Evolutionary conservation across 2,888 invertebrate genomes (phyloP), one percentile per base, ranked within the genome.

Genomic region (Amblyjoppa proteus): DNA sequence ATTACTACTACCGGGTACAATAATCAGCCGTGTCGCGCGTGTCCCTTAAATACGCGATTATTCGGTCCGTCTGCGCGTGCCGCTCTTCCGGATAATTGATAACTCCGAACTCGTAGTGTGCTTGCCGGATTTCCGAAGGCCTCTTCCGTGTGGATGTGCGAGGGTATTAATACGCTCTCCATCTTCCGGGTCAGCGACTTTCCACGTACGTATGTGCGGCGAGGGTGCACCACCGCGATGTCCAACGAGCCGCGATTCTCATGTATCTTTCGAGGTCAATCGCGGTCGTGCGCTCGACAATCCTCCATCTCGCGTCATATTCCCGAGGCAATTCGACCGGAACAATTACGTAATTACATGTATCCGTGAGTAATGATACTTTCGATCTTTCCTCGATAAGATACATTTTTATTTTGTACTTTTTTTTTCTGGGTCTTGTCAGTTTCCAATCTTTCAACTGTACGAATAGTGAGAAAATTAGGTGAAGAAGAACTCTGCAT

Each of bases 151-250:
- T 31, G 64, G 16, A 31, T 64, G 31, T 64, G 64, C 7, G 53
- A 0, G 20, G 2, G 73, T 25, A 38, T 34, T 49, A 64, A 75
- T 53, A 25, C 53, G 66, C 68, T 61, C 69, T 45, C 71, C 69
- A 51, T 83, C 71, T 83, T 83, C 77, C 86, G 81, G 80, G 81
- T 84, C 76, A 81, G 70, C 83, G 74, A 81, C 81, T 81, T 66
- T 45, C 34, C 66, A 9, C 28, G 51, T 58, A 56, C 58, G 69
- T 74, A 69, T 77, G 78, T 20, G 53, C 31, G 45, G 28, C 73
- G 34, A 66, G 20, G 38, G 34, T 11, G 58, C 49, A 73, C 20
- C n/a, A 58, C 11, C 9, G 28, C 41, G 20, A 74, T 79, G 82
- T 68, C 79, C 82, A 82, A 82, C 85, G 75, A 76, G 41, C 71